Base-by-base conservation (phyloP, 1,140 invertebrate genomes). In the Bathynomus jamesi region DNA sequence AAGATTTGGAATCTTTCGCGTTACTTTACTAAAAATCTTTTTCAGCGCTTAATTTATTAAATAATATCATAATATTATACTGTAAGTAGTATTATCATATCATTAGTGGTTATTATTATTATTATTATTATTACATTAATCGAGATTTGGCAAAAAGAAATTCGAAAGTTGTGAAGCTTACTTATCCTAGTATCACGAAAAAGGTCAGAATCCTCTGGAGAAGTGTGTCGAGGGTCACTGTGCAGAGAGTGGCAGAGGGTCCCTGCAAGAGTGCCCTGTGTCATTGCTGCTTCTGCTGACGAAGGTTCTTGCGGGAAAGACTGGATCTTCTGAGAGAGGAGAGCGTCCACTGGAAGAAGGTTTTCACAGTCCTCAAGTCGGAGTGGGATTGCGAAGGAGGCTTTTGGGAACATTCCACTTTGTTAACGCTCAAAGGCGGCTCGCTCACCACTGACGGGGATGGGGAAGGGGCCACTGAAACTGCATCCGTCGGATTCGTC, bases 391-490 rank as follows among this genome's bases (percentile, higher is more conserved):
- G 32, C 5, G 69, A 17, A 25, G 60, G 69, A n/a, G 21, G 60
- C 10, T 27, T 25, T 21, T 61, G 31, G 11, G 69, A 25, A 11
- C n/a, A 11, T 63, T 24, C 61, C 21, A 63, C 24, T 28, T 28
- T 28, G 27, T 28, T 24, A 28, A 28, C 24, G 21, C 61, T 24
- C 13, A 63, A 28, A 0, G 62, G 69, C 30, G 60, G 61, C n/a
- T 70, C 69, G 24, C 67, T 69, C 67, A 69, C 67, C 21, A 61
- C 61, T n/a, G 30, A 60, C 13, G 69, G 69, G 29, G 69, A 70
- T 13, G 69, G 69, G 5, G 69, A 63, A 17, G 69, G 69, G 28
- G 61, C 69, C 17, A 60, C 21, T 13, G 28, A 31, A 11, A 25
- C 60, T 5, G 61, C 69, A 29, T 70, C 69, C 61, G 61, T 65